Percentiles rank a stretch among this genome's conserved stretches.
Evolutionary conservation across 2,113 vertebrate species (phyloP).

Genomic region (Lycaon pictus): DNA sequence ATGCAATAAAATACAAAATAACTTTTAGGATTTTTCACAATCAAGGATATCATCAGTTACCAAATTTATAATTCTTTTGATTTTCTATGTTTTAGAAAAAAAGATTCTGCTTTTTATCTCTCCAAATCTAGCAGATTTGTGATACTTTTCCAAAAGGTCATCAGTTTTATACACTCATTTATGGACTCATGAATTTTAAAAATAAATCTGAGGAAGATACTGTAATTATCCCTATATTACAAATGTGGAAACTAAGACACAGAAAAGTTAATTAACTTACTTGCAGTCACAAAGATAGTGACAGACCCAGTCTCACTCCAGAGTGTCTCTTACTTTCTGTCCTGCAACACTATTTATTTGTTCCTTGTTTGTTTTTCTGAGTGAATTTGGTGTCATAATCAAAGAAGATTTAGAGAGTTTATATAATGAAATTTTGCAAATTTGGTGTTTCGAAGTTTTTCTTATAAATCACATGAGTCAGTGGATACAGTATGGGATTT

Average conservation of each 20-base stretch:
- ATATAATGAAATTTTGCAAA: constrained; percentile 9
- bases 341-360: not conserved
- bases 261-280: not conserved
- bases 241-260: not conserved
- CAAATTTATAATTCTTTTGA: not conserved
- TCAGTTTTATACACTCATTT: not conserved
- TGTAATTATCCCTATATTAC: not conserved
- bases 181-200: not conserved
- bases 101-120: not conserved
- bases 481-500: not conserved
- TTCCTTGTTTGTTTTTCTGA: constrained; percentile 1
- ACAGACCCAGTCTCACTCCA: not conserved
- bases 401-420: not conserved
- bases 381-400: not conserved
- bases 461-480: not conserved
- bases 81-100: constrained; percentile 10
- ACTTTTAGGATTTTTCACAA: not conserved
- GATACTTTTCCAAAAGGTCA: not conserved
- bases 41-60: not conserved
- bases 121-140: not conserved
- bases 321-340: not conserved
- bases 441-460: constrained; percentile 8
- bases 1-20: not conserved
- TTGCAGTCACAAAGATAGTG: not conserved
- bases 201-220: not conserved